Evolutionary conservation across 2,888 invertebrate species (phyloP), one percentile per base, ranked within the genome.

Genomic region (Magallana nippona): DNA sequence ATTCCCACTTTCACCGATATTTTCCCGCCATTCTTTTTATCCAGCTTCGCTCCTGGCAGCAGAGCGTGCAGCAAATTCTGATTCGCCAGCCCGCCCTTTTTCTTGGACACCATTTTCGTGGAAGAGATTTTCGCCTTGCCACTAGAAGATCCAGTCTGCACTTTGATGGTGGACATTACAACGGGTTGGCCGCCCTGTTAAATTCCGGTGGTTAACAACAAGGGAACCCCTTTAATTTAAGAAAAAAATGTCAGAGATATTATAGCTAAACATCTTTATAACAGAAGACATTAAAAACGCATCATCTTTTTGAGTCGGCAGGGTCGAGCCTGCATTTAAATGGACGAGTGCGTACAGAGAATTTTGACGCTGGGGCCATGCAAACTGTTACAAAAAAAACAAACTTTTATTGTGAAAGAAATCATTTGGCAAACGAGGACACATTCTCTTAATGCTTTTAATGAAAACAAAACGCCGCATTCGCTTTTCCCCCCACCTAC

Each of bases 1-100:
- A 86, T 86, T 1, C 84, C 89, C 8, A 88, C 82, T 78, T 87
- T 87, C 0, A 89, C 85, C 55, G 86, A 81, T 11, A 89, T 86
- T 63, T 88, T 87, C 8, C 87, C 88, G 15, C 81, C 81, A 5
- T 81, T 83, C 32, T 81, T 27, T 5, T 56, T 81, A 32, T 83
- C 71, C 1, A 86, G 63, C 60, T 83, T 86, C n/a, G 86, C 86
- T n/a, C 86, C 86, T 1, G 86, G 86, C 15, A 86, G 78, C 17
- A 86, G 79, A 0, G 86, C 86, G 15, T 82, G 63, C 0, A 84
- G 71, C 2, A 79, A 55, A 57, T 82, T 79, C 22, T 81, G 56
- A 3, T 63, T 55, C 22, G 79, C 71, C 5, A 63, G 11, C 10
- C 63, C 82, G 2, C 71, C 58, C 19, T 82, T 84, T 19, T 55